Percentiles rank a stretch among this genome's conserved stretches.
These are phyloP conservation scores for Phallusia fumigata DNA, from an alignment of 23 tunicate genomes.

Conservation along the genomic window DNA sequence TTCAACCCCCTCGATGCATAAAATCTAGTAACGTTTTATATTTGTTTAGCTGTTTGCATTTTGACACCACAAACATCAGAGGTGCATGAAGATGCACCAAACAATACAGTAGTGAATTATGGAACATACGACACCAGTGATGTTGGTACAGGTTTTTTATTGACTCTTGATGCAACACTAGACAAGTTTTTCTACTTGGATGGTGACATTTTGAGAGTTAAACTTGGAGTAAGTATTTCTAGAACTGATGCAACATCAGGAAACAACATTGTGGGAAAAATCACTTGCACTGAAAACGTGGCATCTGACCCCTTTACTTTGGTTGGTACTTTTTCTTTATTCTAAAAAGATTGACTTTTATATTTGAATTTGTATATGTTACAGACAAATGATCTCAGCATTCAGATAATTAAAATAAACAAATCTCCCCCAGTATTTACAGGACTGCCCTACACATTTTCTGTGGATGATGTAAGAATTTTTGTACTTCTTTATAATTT, in stretches of 20 bases:
- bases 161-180: neutral
- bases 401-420: neutral
- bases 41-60: too few species aligned
- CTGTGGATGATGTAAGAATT: neutral
- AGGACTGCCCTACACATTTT: neutral
- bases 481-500: neutral
- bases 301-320: too few species aligned
- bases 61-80: too few species aligned
- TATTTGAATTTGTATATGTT: too few species aligned
- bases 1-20: too few species aligned
- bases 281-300: too few species aligned
- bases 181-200: neutral
- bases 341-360: too few species aligned
- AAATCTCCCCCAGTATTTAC: neutral
- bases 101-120: neutral
- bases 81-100: neutral
- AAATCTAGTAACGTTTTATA: too few species aligned
- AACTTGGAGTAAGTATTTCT: neutral
- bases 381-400: neutral
- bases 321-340: too few species aligned
- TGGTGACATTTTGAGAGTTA: neutral
- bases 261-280: neutral
- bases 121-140: neutral
- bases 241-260: neutral
- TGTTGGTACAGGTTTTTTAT: neutral